Percentiles rank a stretch among this genome's conserved stretches.
phyloP scores from a whole-genome alignment of 2,797 vertebrate genomes.

The Catamblyrhynchus diadema region DNA sequence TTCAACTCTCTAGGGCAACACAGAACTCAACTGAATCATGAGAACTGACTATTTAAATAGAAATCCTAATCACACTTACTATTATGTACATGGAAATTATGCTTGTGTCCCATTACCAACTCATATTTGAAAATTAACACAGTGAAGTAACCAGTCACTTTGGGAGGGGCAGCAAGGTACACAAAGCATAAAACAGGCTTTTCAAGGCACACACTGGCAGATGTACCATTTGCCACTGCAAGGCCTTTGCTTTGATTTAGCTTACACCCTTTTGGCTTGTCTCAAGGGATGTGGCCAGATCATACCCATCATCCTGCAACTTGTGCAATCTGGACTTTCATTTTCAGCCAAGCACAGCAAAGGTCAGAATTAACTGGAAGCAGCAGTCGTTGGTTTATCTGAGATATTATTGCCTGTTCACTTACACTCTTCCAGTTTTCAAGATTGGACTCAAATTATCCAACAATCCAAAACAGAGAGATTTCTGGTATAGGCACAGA shows the following conservation, averaged over 20 bases:
- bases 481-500: background rate
- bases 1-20: background rate
- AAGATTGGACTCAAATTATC: background rate
- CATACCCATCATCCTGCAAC: background rate
- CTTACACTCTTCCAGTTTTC: background rate
- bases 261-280: background rate
- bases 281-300: background rate
- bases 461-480: background rate
- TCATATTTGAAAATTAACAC: background rate
- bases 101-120: background rate
- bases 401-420: background rate
- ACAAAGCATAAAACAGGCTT: background rate
- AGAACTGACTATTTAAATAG: background rate
- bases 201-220: fast-evolving
- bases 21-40: background rate
- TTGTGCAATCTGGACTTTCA: background rate
- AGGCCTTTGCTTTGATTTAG: background rate
- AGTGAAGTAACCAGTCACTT: background rate
- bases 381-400: background rate
- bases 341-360: background rate
- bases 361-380: background rate
- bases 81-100: background rate
- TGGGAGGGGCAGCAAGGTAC: background rate
- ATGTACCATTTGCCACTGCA: background rate
- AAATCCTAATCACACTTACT: background rate